Base-by-base conservation (phyloP, 2,113 vertebrate species). In the Galemys pyrenaicus region DNA sequence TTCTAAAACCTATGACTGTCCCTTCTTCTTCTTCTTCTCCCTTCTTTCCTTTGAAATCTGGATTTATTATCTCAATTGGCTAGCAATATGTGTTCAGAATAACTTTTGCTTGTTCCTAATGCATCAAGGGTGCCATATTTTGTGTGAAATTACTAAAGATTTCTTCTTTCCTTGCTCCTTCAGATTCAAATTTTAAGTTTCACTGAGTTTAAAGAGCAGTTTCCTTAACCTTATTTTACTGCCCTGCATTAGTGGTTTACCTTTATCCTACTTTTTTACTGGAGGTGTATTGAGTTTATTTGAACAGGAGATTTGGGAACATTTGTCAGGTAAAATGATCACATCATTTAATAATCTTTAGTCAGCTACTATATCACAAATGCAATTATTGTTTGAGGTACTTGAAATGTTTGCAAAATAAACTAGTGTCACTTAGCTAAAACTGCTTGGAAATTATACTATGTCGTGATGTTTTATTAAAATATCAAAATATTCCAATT, bases 401-500 rank as follows among this genome's bases (percentile, higher is more conserved):
- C 41, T 56, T 67, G 28, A 56, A 74, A 13, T 5, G 17, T 91
- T 93, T 89, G 9, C 35, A 91, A 51, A 67, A 51, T 46, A 91
- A 94, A 87, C 73, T 79, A 32, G 0, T 75, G 7, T 93, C 51
- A 51, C 56, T 65, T 95, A 74, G 64, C 60, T 56, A 79, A 86
- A 92, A 70, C 7, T 4, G 15, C 86, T 90, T 87, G 22, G 62
- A 92, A 80, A 67, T 49, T 79, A 37, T 62, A 62, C 41, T 49
- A 7, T 78, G 2, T 3, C 75, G 91, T 92, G 26, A 82, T 94
- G 70, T 87, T 96, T 65, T 88, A 96, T 65, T 82, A 89, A 88
- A 94, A 84, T 97, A 93, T 35, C 93, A 90, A 89, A 92, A 28
- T 94, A 93, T 96, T 96, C 95, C 94, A 93, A 9, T 94, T 96